A percentile compares a stretch with the other conserved stretches of the same genome.
Conservation (phyloP, 2,113 vertebrate genomes). For the Calyptommatus sinebrachiatus region DNA sequence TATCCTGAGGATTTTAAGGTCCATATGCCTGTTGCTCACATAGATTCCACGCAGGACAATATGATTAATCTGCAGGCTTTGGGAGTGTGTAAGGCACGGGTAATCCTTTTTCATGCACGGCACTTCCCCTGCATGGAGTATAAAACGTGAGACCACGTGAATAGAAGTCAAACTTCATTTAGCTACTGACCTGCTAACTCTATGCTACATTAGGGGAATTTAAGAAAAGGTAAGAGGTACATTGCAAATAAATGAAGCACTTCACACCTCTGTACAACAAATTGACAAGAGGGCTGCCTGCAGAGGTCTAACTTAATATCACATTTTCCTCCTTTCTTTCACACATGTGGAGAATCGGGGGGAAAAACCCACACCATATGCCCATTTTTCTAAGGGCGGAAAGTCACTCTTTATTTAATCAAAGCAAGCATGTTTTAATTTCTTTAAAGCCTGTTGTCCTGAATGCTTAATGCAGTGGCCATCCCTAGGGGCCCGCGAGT, state of each 20-base stretch:
- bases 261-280: neutral
- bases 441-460: conserved; percentile 6
- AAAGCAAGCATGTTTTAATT: conserved; percentile 19
- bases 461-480: neutral
- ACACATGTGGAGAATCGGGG: neutral
- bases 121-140: neutral
- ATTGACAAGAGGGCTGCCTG: neutral
- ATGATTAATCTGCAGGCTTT: neutral
- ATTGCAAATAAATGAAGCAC: neutral
- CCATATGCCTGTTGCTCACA: neutral
- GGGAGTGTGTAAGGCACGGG: neutral
- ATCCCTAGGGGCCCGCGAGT: conserved; percentile 1
- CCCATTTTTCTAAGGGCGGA: conserved; percentile 5
- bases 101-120: neutral
- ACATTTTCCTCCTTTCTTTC: conserved; percentile 1
- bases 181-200: neutral
- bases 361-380: neutral
- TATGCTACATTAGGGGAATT: neutral
- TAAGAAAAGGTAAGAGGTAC: neutral
- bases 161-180: neutral
- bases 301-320: neutral
- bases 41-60: neutral
- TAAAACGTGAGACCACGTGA: neutral
- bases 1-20: too few relatives aligned
- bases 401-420: conserved; percentile 30